These are phyloP conservation scores for Mus spretus DNA, from an alignment of 2,797 vertebrate genomes.

Conservation along the genomic window DNA sequence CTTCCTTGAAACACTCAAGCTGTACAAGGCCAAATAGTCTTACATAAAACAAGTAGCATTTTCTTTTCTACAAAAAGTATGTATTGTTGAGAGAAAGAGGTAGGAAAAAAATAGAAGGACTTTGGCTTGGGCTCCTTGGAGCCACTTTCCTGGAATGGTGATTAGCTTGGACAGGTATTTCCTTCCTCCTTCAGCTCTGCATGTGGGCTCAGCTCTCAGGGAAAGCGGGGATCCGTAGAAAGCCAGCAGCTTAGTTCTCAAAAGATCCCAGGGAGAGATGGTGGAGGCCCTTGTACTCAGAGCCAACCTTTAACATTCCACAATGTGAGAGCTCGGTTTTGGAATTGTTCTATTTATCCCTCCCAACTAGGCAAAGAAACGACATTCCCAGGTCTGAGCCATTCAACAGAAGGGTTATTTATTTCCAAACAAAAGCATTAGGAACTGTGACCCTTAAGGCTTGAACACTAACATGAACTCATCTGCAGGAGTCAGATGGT, in stretches of 20 bases:
- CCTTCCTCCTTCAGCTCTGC: conserved; percentile 43
- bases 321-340: conserved; percentile 64
- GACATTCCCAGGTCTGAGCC: conserved; percentile 68
- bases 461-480: conserved; percentile 78
- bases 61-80: conserved; percentile 28
- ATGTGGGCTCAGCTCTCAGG: conserved; percentile 26
- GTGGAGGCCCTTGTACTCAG: not conserved
- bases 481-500: conserved; percentile 80
- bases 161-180: conserved; percentile 63
- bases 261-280: conserved; percentile 40
- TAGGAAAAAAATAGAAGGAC: conserved; percentile 16
- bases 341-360: conserved; percentile 72
- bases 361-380: conserved; percentile 70
- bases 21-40: conserved; percentile 40
- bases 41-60: conserved; percentile 49
- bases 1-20: conserved; percentile 36
- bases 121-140: conserved; percentile 8
- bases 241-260: conserved; percentile 56
- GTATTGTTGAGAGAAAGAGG: not conserved
- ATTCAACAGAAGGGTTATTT: conserved; percentile 80
- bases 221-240: conserved; percentile 61
- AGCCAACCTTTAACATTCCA: conserved; percentile 77
- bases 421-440: conserved; percentile 84
- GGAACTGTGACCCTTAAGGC: conserved; percentile 78
- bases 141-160: not conserved